Base-by-base conservation (phyloP, 2,888 invertebrate species). In the Chelonus formosanus region DNA sequence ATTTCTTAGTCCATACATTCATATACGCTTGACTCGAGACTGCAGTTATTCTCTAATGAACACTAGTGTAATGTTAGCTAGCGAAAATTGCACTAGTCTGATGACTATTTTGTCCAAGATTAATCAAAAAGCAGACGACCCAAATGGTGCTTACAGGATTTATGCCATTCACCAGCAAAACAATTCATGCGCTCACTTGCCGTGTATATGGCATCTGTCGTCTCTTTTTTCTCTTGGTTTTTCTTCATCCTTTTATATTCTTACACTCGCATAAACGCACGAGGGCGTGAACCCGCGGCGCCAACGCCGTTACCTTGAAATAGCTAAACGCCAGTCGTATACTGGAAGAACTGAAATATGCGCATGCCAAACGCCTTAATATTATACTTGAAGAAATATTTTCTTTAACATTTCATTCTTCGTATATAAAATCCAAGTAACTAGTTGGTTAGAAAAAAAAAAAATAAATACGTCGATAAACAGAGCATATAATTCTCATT, bases 251-350 rank as follows among this genome's bases (percentile, higher is more conserved):
- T 59, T 53, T 53, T 52, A 20, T 20, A 43, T 52, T 61, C 44
- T 36, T 57, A 8, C 43, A 53, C 40, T 67, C 62, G 58, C 58
- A 67, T 62, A 62, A 67, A 58, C 62, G 57, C 57, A 66, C 56
- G 60, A 63, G 65, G 65, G 64, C 65, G 57, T 58, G 52, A 54
- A 59, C 59, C 43, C 54, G 54, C 56, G 65, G 67, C 55, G 64
- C 63, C 65, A 58, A 56, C 47, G 55, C 65, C 53, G 72, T 73
- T 69, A 75, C 73, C 74, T 74, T 70, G 73, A 76, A 76, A 76
- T 76, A 77, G 73, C 71, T 65, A 70, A 50, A 55, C 44, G 61
- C 32, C 59, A 43, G 47, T 8, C 48, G 58, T 48, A 44, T 55
- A 10, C 8, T 50, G 53, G 10, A 31, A 32, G 44, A n/a, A 53